phyloP scores from a whole-genome alignment of 2,113 vertebrate genomes.

The Salminus brasiliensis region DNA sequence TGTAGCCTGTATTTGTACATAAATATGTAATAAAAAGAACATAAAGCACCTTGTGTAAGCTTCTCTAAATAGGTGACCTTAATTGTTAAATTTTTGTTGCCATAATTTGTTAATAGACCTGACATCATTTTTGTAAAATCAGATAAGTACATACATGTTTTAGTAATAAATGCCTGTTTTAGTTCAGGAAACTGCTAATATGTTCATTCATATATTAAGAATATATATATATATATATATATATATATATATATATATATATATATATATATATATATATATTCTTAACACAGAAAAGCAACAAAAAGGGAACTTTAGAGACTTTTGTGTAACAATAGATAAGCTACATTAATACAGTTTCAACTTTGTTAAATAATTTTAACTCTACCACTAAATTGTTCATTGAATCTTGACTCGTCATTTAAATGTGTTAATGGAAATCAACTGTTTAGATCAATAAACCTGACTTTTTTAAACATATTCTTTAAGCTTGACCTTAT shows the following conservation, averaged over 20 bases:
- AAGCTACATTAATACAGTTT: conserved; percentile 88
- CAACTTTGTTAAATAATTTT: conserved; percentile 91
- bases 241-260: conserved; percentile 74
- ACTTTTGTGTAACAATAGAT: conserved; percentile 88
- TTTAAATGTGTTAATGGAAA: conserved; percentile 93
- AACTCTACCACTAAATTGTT: conserved; percentile 90
- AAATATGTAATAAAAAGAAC: conserved; percentile 87
- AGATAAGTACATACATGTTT: conserved; percentile 88
- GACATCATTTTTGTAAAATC: conserved; percentile 86
- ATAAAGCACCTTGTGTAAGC: conserved; percentile 94
- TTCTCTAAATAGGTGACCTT: conserved; percentile 96
- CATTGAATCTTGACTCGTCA: conserved; percentile 87
- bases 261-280: not conserved
- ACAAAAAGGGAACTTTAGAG: conserved; percentile 85
- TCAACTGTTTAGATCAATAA: conserved; percentile 91
- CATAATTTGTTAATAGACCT: conserved; percentile 91
- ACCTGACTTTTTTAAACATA: conserved; percentile 94
- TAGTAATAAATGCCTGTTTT: conserved; percentile 89
- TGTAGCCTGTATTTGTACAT: conserved; percentile 99
- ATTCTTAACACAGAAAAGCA: conserved; percentile 86
- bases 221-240: not conserved
- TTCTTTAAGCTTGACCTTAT: conserved; percentile 93
- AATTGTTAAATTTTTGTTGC: conserved; percentile 91
- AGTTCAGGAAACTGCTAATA: conserved; percentile 90
- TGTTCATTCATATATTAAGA: conserved; percentile 73